Conservation (phyloP, 2,888 invertebrate species). For the Dynastes grantii region DNA sequence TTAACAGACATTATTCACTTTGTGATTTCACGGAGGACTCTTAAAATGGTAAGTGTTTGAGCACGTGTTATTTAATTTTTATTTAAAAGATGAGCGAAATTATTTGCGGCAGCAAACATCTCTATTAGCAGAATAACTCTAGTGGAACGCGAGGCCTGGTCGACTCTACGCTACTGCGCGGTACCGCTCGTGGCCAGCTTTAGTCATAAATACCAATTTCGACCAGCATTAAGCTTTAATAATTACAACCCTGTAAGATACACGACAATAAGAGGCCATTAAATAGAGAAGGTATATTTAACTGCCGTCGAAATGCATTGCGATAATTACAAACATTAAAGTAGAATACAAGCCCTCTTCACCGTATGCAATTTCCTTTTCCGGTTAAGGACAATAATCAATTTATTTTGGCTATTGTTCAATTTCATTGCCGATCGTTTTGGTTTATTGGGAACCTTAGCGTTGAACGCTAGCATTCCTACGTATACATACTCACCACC, state of each 20-base stretch:
- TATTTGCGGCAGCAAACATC: no score
- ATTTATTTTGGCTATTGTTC: constrained; percentile 43
- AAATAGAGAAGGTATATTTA: background rate
- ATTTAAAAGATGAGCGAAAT: no score
- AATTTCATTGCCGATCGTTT: constrained; percentile 25
- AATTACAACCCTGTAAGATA: background rate
- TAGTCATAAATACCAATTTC: no score
- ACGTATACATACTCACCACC: background rate
- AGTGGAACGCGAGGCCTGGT: no score
- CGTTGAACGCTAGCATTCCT: constrained; percentile 2
- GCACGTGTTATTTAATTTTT: no score
- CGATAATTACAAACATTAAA: constrained; percentile 5
- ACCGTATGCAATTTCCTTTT: constrained; percentile 33
- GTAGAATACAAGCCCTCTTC: constrained; percentile 24
- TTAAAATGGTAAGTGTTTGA: no score
- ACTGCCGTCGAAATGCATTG: background rate
- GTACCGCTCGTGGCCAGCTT: no score
- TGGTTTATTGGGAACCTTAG: constrained; percentile 19
- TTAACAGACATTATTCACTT: no score
- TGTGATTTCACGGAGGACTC: no score
- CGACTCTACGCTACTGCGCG: no score
- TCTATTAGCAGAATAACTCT: no score
- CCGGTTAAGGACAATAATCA: constrained; percentile 38
- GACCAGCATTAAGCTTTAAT: background rate
- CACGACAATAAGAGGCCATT: background rate